phyloP scores from a whole-genome alignment of 2,888 invertebrate species.

The Drosophila algonquin region DNA sequence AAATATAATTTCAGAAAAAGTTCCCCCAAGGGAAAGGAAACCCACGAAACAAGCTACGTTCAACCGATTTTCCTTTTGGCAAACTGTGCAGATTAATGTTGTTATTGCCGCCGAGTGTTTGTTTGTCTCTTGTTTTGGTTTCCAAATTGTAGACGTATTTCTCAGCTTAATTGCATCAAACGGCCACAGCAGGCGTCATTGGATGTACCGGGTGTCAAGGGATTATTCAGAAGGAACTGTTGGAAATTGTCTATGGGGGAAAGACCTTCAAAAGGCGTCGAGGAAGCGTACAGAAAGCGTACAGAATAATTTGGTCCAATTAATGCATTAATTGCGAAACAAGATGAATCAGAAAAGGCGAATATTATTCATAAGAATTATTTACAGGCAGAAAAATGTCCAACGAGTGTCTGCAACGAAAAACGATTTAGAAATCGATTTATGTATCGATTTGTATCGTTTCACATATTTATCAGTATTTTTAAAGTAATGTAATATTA shows the following conservation, averaged over 20 bases:
- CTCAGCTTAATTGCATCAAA: constrained; percentile 60
- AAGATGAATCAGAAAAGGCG: neutral
- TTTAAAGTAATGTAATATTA: neutral
- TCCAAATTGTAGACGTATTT: constrained; percentile 62
- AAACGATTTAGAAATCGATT: neutral
- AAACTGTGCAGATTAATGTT: constrained; percentile 53
- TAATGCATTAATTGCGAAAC: neutral
- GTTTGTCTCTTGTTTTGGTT: constrained; percentile 29
- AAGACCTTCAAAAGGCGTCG: constrained; percentile 3
- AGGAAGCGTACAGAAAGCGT: neutral
- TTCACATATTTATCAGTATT: too few species aligned
- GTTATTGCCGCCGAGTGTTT: constrained; percentile 32
- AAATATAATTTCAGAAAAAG: constrained; percentile 58
- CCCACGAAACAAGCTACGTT: constrained; percentile 54
- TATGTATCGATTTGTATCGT: neutral
- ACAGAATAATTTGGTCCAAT: neutral
- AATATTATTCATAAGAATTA: neutral
- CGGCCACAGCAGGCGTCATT: constrained; percentile 38
- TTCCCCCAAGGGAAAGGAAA: constrained; percentile 12
- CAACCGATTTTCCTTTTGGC: constrained; percentile 59
- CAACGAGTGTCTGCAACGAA: too few species aligned
- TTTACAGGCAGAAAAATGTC: neutral
- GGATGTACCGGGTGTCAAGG: constrained; percentile 5
- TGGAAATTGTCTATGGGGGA: constrained; percentile 12
- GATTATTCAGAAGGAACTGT: constrained; percentile 1